A percentile compares a stretch with the other conserved stretches of the same genome.
These are phyloP conservation scores for Ornithorhynchus anatinus DNA, from an alignment of 2,113 vertebrate species.

Conservation along the genomic window DNA sequence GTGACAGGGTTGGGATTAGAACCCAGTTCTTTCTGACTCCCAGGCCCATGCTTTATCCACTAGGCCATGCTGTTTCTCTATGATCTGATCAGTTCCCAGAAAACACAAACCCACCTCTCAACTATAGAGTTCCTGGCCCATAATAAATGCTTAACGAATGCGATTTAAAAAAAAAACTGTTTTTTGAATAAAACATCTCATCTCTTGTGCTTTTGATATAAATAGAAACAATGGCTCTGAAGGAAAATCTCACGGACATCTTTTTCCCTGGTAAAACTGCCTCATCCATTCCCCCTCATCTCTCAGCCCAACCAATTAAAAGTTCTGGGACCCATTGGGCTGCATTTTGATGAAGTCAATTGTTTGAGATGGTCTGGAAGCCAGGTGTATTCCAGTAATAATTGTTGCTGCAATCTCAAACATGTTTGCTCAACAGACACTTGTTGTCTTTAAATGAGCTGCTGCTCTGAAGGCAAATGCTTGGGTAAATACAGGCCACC, in stretches of 20 bases:
- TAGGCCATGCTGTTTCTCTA: too few species aligned
- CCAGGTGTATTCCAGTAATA: not conserved
- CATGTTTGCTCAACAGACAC: slow-evolving; percentile 15
- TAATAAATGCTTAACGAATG: too few species aligned
- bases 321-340: not conserved
- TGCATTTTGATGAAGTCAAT: slow-evolving; percentile 12
- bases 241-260: not conserved
- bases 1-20: too few species aligned
- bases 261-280: not conserved
- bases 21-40: too few species aligned
- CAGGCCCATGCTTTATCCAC: too few species aligned
- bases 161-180: too few species aligned
- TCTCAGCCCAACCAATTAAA: not conserved
- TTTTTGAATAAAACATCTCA: not conserved
- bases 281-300: not conserved
- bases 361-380: slow-evolving; percentile 16
- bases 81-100: too few species aligned
- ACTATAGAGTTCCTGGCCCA: too few species aligned
- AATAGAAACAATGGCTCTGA: slow-evolving; percentile 5
- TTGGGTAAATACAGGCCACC: not conserved
- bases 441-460: not conserved
- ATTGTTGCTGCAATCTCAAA: slow-evolving; percentile 12
- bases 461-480: not conserved
- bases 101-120: too few species aligned
- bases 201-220: not conserved